These are phyloP conservation scores for Anorthoa munda DNA, from an alignment of 2,888 invertebrate genomes.

Conservation along the genomic window DNA sequence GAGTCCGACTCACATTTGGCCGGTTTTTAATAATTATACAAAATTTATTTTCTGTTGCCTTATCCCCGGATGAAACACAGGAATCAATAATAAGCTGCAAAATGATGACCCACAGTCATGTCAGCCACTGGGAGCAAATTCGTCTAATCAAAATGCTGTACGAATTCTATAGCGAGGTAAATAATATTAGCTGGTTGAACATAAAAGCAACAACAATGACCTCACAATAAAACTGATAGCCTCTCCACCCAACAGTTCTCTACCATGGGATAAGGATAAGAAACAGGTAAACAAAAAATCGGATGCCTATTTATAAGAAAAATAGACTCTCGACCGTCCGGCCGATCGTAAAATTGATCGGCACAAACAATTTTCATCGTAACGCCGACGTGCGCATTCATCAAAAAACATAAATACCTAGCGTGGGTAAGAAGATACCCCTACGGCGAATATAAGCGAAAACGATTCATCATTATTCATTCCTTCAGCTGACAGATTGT, in stretches of 20 bases:
- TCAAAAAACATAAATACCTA: constrained; percentile 74
- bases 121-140: background rate
- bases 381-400: constrained; percentile 65
- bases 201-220: constrained; percentile 21
- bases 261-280: constrained; percentile 19
- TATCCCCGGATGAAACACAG: background rate
- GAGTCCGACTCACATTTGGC: too few relatives aligned
- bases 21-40: too few relatives aligned
- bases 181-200: constrained; percentile 2
- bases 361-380: constrained; percentile 68
- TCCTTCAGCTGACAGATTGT: constrained; percentile 84
- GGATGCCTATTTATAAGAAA: constrained; percentile 58
- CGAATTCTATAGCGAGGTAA: background rate
- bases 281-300: constrained; percentile 63
- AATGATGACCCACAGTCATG: background rate
- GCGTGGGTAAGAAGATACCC: constrained; percentile 77
- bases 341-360: constrained; percentile 66
- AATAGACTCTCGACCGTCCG: constrained; percentile 61
- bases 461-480: constrained; percentile 86
- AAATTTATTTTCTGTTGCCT: background rate
- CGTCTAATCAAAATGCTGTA: background rate
- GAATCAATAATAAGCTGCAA: background rate
- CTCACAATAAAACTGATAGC: constrained; percentile 31
- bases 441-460: constrained; percentile 80
- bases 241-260: constrained; percentile 21